Evolutionary conservation across 2,113 vertebrate genomes (phyloP).

Genomic region (Nothoprocta perdicaria): DNA sequence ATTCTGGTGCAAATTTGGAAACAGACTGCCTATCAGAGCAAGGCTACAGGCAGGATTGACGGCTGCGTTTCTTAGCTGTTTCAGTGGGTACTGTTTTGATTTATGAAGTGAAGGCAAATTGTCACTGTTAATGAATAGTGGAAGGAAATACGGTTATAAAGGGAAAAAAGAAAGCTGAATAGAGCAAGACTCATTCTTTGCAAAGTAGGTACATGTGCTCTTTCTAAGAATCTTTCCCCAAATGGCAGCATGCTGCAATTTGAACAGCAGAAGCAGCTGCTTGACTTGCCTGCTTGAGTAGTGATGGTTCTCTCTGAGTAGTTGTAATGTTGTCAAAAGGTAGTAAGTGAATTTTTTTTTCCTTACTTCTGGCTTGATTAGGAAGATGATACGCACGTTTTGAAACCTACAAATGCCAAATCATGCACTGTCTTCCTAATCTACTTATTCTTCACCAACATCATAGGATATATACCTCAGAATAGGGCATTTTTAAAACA

Average conservation of each 20-base stretch:
- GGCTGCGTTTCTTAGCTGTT: background rate
- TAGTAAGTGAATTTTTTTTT: background rate
- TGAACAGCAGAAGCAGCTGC: background rate
- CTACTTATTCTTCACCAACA: background rate
- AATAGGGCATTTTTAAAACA: background rate
- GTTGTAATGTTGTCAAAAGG: background rate
- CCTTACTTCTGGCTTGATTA: background rate
- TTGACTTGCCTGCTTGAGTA: background rate
- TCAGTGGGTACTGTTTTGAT: conserved; percentile 9
- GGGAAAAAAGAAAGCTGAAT: background rate
- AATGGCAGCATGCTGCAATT: background rate
- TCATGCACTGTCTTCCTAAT: background rate
- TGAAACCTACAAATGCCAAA: background rate
- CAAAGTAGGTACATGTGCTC: background rate
- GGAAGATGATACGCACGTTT: background rate
- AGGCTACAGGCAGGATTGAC: background rate
- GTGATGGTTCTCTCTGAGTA: background rate
- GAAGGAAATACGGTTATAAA: background rate
- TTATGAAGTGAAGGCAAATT: background rate
- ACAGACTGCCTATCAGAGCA: background rate
- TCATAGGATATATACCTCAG: background rate
- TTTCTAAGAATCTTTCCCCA: background rate
- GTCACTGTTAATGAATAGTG: background rate
- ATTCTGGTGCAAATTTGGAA: conserved; percentile 27
- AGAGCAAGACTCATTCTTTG: background rate